phyloP scores from a whole-genome alignment of 2,113 vertebrate species.

The Sakesphorus luctuosus region DNA sequence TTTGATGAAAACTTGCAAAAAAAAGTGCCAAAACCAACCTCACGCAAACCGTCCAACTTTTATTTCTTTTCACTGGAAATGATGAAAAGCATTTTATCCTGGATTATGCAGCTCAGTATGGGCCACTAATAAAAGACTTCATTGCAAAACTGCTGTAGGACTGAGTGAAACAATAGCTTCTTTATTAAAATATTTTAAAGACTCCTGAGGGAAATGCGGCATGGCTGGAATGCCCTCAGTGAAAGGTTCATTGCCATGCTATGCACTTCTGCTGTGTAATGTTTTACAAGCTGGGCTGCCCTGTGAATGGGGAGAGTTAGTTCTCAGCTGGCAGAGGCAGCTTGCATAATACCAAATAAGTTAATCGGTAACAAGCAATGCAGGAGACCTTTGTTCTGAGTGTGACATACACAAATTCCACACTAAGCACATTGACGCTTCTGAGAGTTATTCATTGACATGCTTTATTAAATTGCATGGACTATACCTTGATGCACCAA shows the following conservation, averaged over 20 bases:
- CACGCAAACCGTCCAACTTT: not conserved
- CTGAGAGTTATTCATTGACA: conserved; percentile 71
- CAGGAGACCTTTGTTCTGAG: conserved; percentile 73
- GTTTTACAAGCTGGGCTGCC: conserved; percentile 28
- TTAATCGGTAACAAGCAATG: conserved; percentile 71
- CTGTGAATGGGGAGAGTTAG: conserved; percentile 35
- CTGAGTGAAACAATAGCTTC: conserved; percentile 33
- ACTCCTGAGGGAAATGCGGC: conserved; percentile 42
- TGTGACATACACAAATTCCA: conserved; percentile 47
- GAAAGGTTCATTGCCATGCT: conserved; percentile 46
- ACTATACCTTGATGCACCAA: not conserved
- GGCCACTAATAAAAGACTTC: conserved; percentile 17
- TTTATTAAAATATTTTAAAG: conserved; percentile 50
- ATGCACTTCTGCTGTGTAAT: conserved; percentile 23
- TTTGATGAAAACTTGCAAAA: not conserved
- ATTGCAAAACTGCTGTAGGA: conserved; percentile 9
- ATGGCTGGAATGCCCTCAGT: conserved; percentile 12
- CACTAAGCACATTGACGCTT: conserved; percentile 47
- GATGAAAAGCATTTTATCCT: conserved; percentile 27
- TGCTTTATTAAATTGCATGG: conserved; percentile 24
- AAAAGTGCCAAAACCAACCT: not conserved
- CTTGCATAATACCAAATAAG: conserved; percentile 54
- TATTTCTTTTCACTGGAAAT: conserved; percentile 9
- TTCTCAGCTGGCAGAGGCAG: conserved; percentile 7
- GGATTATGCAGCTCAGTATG: conserved; percentile 4